These are phyloP conservation scores for Periophthalmus magnuspinnatus DNA, from an alignment of 2,797 vertebrate species.

Conservation along the genomic window DNA sequence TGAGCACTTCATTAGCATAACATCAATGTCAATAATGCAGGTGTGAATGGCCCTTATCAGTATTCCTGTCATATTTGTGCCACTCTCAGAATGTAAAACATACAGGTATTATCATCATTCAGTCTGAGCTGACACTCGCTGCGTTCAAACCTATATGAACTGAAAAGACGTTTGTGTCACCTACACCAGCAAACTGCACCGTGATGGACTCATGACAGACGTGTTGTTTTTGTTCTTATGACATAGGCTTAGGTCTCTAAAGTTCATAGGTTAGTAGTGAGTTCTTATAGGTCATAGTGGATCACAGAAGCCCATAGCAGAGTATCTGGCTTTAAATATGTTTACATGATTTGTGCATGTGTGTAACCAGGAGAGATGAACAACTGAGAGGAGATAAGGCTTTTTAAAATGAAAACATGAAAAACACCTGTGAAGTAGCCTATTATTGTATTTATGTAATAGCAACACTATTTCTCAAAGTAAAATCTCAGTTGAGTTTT, in stretches of 20 bases:
- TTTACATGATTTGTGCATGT: no score
- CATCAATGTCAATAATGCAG: slow-evolving; percentile 63
- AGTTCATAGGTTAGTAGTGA: background rate
- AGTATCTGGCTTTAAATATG: no score
- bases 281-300: background rate
- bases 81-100: slow-evolving; percentile 58
- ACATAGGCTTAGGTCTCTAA: background rate
- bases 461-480: no score
- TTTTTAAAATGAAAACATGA: no score
- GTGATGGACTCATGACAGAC: slow-evolving; percentile 31
- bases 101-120: slow-evolving; percentile 50
- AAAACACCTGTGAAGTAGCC: no score
- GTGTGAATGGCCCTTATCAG: slow-evolving; percentile 58
- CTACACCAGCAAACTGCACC: slow-evolving; percentile 32
- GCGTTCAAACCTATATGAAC: slow-evolving; percentile 36
- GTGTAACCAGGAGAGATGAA: no score
- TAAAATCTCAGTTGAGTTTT: no score
- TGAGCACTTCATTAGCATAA: slow-evolving; percentile 67
- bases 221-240: background rate
- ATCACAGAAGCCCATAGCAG: no score
- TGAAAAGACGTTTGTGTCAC: slow-evolving; percentile 16
- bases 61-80: slow-evolving; percentile 61
- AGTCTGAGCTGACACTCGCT: slow-evolving; percentile 21
- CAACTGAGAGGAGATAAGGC: no score
- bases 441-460: no score